Base-by-base conservation (phyloP, 2,113 vertebrate genomes). In the Sturnus vulgaris region DNA sequence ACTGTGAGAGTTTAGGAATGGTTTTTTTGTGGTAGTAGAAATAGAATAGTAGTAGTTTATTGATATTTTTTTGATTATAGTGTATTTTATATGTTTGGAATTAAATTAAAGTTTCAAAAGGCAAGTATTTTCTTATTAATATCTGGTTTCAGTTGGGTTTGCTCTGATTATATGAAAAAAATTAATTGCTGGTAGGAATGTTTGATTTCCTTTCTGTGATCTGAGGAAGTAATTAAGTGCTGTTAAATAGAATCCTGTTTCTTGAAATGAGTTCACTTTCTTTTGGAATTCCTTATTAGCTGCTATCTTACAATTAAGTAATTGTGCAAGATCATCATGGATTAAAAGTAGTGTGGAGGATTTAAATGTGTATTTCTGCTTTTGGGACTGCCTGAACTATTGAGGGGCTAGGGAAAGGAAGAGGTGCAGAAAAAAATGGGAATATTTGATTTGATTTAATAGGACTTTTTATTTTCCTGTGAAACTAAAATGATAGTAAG, bases 221-320 rank as follows among this genome's bases (percentile, higher is more conserved):
- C 53, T 72, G 68, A 79, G 70, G 57, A 88, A 69, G 37, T 82
- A 95, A 96, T 92, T 87, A 92, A 82, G 73, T 90, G 50, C 86
- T 92, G 76, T 73, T 82, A 82, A 95, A 78, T 82, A 52, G 85
- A 82, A 92, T 75, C 35, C 44, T 75, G 10, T 89, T 94, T 80
- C 85, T 93, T 88, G 63, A 92, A 88, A 71, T 81, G 37, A 86
- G 21, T 71, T 91, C 52, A 24, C 44, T 94, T 91, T 72, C 70
- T 82, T 92, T 92, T 65, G 91, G 86, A 57, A 86, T 81, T 93
- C 92, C 60, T 95, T 50, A 73, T 95, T 93, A 94, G 35, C 60
- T 92, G 25, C 60, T 90, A 33, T 88, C 76, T 91, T 82, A 80
- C 61, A 35, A 49, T 90, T 93, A 84, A 90, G 44, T 79, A 92